Conservation (phyloP, 2,113 vertebrate genomes). For the Cyprinodon tularosa region DNA sequence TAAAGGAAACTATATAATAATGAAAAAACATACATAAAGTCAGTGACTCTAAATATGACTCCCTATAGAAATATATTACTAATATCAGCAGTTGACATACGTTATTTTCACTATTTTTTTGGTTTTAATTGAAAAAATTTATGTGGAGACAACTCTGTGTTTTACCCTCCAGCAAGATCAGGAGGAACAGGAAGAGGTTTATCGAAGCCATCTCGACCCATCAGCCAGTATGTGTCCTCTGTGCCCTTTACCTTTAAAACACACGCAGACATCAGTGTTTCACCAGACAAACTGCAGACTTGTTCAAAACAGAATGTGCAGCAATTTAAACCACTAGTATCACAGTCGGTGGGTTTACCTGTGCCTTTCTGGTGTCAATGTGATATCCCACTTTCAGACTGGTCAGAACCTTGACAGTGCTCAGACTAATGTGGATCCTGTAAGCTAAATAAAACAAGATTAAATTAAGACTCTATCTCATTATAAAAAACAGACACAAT, state of each 20-base stretch:
- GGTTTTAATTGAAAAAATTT: not conserved
- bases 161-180: slow-evolving; percentile 63
- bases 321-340: not conserved
- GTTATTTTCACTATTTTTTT: not conserved
- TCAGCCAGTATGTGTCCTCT: slow-evolving; percentile 64
- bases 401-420: slow-evolving; percentile 70
- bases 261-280: rapidly evolving
- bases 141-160: not conserved
- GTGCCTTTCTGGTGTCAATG: slow-evolving; percentile 67
- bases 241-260: slow-evolving; percentile 54
- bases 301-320: not conserved
- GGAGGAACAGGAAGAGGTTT: slow-evolving; percentile 71
- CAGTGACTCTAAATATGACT: not conserved
- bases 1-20: no score
- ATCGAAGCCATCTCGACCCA: slow-evolving; percentile 61
- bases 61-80: not conserved
- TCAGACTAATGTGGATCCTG: slow-evolving; percentile 74
- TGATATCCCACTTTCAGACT: slow-evolving; percentile 70
- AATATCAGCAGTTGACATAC: not conserved
- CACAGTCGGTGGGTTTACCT: slow-evolving; percentile 33
- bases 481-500: not conserved
- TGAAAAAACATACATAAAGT: not conserved
- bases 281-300: not conserved
- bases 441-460: slow-evolving; percentile 56
- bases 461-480: not conserved